A percentile compares a stretch with the other conserved stretches of the same genome.
Evolutionary conservation across 2,113 vertebrate species (phyloP).

Genomic region (Pithys albifrons): DNA sequence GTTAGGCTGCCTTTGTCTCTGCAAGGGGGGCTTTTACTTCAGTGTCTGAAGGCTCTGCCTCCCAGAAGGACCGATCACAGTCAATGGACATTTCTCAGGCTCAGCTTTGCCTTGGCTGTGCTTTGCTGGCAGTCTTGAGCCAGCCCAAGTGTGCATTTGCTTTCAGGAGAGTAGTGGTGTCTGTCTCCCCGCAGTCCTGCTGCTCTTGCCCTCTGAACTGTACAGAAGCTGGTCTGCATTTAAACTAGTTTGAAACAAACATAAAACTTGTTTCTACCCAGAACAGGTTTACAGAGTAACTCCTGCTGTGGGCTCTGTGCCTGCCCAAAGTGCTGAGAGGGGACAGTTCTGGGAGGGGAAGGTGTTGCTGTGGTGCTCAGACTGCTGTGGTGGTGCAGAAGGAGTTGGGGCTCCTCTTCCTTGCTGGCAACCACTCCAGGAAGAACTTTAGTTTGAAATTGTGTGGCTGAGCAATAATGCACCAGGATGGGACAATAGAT

Average conservation of each 20-base stretch:
- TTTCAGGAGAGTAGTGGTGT: fast-evolving
- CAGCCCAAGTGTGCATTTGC: neutral
- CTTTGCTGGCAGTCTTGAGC: neutral
- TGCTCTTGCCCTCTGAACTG: neutral
- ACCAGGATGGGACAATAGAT: neutral
- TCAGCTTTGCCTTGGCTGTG: neutral
- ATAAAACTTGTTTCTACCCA: neutral
- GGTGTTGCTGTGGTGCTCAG: neutral
- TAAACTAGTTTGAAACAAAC: neutral
- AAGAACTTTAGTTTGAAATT: neutral
- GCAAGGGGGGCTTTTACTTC: neutral
- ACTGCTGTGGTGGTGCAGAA: neutral
- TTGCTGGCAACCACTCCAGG: neutral
- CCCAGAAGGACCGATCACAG: neutral
- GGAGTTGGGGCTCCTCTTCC: neutral
- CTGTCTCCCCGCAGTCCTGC: neutral
- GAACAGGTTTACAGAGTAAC: neutral
- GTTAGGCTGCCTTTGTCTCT: neutral
- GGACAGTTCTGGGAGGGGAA: neutral
- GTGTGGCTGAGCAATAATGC: neutral
- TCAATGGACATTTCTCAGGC: neutral
- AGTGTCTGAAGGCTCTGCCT: neutral
- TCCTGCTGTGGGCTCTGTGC: neutral
- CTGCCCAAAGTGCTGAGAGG: neutral
- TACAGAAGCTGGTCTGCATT: neutral